Percentiles rank a stretch among this genome's conserved stretches.
Conservation (phyloP, 2,888 invertebrate genomes). For the Alcis repandata region DNA sequence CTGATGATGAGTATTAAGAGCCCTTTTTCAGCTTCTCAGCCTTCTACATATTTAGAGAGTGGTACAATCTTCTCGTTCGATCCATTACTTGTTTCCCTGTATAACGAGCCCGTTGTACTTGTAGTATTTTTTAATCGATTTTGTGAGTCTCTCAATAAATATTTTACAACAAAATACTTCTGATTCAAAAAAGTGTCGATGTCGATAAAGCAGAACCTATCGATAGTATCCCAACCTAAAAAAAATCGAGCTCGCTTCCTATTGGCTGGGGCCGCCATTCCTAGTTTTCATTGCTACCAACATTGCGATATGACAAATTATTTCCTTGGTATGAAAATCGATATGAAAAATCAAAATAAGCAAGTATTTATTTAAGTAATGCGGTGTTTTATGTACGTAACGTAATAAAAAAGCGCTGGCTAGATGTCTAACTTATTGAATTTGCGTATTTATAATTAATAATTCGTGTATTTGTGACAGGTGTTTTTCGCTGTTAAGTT, state of each 20-base stretch:
- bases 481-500: constrained; percentile 60
- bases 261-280: constrained; percentile 68
- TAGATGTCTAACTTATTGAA: background rate
- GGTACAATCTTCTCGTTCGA: no score
- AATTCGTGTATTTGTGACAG: constrained; percentile 50
- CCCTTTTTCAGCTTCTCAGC: no score
- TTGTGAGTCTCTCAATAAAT: background rate
- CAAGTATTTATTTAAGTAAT: background rate
- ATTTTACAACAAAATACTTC: background rate
- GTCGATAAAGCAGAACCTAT: constrained; percentile 53
- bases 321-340: constrained; percentile 37
- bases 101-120: no score
- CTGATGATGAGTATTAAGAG: no score
- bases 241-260: constrained; percentile 48
- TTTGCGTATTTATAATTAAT: background rate
- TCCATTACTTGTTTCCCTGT: no score
- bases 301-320: constrained; percentile 50
- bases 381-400: background rate
- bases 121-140: background rate
- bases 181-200: background rate
- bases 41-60: no score
- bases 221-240: constrained; percentile 53
- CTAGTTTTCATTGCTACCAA: constrained; percentile 63
- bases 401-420: background rate
- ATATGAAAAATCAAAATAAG: background rate